Evolutionary conservation across 2,113 vertebrate species (phyloP), one percentile per base, ranked within the genome.

Genomic region (Gobius niger): DNA sequence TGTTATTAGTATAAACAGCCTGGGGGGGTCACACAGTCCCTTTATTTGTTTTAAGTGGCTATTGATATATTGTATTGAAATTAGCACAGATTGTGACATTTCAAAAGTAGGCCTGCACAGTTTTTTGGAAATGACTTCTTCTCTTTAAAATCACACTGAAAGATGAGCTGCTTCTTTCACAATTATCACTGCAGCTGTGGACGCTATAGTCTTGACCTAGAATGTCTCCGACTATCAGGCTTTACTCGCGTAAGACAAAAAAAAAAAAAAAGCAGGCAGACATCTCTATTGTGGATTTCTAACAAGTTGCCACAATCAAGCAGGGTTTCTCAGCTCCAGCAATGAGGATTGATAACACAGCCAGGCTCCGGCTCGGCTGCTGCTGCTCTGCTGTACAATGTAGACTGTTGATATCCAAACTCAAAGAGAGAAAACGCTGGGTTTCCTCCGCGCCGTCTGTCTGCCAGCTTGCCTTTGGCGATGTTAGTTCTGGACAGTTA

Each of bases 401-500:
- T 83, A 85, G 73, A 81, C 61, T 73, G 68, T 73, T 19, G 9
- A 65, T 62, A 79, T 72, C 70, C 66, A 51, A 71, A 70, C 73
- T 70, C 83, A 76, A 69, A 78, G 80, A 85, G 75, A 62, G 78
- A 77, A 78, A 89, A 76, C 84, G 77, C 83, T 84, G 84, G 89
- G 77, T 88, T 81, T 84, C 78, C 87, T 83, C 84, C 68, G 68
- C 75, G 83, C 83, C 88, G 60, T 85, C 89, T 90, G 89, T 89
- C 84, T 91, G 87, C 88, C 91, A 89, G 89, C 90, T 91, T 90
- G 91, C 91, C 90, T 91, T 91, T 90, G 90, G 91, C 91, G 80
- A 85, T 91, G 92, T 93, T 93, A 92, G 92, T 92, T 93, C 91
- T 94, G 91, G 91, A 90, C 92, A 91, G 93, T 93, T 94, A 93